Conservation (phyloP, 2,113 vertebrate species). For the Geococcyx californianus region DNA sequence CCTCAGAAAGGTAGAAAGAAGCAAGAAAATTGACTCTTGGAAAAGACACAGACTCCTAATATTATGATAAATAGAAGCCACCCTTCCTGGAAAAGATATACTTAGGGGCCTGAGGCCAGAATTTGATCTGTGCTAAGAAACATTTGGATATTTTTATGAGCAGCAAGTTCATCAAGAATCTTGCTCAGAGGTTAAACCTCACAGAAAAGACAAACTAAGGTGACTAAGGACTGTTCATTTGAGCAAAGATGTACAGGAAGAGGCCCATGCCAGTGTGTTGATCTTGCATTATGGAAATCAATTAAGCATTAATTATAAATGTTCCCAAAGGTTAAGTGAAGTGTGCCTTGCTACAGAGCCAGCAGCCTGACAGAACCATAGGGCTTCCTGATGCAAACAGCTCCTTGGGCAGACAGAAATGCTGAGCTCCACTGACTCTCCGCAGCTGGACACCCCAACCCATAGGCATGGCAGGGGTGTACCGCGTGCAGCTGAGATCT, state of each 20-base stretch:
- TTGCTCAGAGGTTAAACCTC: constrained; percentile 62
- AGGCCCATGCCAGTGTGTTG: constrained; percentile 41
- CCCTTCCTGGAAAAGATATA: constrained; percentile 45
- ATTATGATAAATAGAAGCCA: constrained; percentile 53
- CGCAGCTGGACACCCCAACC: background rate
- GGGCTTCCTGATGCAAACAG: background rate
- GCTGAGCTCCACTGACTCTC: background rate
- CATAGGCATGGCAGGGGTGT: accelerated
- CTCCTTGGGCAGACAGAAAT: background rate
- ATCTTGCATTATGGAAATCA: constrained; percentile 72
- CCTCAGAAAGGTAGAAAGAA: background rate
- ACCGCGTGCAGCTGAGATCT: background rate
- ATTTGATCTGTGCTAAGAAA: constrained; percentile 53
- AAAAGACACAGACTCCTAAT: constrained; percentile 16
- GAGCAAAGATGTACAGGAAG: constrained; percentile 61
- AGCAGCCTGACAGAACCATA: background rate
- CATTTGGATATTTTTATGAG: constrained; percentile 64
- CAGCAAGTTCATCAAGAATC: constrained; percentile 47
- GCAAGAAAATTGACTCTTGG: constrained; percentile 30
- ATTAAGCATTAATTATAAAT: constrained; percentile 69
- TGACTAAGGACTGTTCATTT: constrained; percentile 53
- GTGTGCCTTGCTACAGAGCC: background rate
- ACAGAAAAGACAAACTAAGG: constrained; percentile 65
- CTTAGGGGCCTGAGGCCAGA: constrained; percentile 26
- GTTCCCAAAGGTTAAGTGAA: constrained; percentile 68